These are phyloP conservation scores for Macaca fascicularis DNA, from an alignment of 2,113 vertebrate species.

Conservation along the genomic window T2T-MFA8v1.1 NC_088378.1:48434501-48435000, in stretches of 20 bases:
- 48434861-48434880: background rate
- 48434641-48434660: background rate
- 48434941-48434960: too few species aligned
- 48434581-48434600: background rate
- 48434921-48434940: too few species aligned
- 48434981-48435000: too few species aligned
- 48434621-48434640: background rate
- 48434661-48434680: background rate
- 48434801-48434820: background rate
- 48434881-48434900: too few species aligned
- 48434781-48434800: background rate
- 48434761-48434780: background rate
- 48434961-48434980: too few species aligned
- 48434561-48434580: background rate
- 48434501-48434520: background rate
- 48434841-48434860: background rate
- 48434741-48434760: background rate
- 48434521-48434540: background rate
- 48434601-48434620: background rate
- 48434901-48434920: too few species aligned
- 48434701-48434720: background rate
- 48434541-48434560: background rate
- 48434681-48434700: background rate
- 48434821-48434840: background rate
- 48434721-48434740: too few species aligned